Evolutionary conservation across 2,113 vertebrate species (phyloP).

Genomic region (Pelecanoides urinatrix): DNA sequence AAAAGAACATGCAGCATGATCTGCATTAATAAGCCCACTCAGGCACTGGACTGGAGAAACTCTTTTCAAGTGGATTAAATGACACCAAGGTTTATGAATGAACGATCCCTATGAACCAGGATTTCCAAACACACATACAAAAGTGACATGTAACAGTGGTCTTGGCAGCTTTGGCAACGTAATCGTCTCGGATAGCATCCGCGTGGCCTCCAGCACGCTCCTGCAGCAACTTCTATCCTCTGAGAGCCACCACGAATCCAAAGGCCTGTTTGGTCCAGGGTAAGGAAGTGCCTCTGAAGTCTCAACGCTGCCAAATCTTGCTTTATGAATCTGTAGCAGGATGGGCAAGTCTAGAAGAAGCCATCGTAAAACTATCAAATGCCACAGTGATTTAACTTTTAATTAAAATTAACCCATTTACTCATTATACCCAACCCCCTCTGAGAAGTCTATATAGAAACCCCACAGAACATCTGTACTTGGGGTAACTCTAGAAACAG

Average conservation of each 20-base stretch:
- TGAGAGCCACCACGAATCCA: slow-evolving; percentile 7
- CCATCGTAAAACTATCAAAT: slow-evolving; percentile 44
- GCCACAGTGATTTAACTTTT: slow-evolving; percentile 47
- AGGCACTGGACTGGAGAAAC: slow-evolving; percentile 24
- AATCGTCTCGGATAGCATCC: not conserved
- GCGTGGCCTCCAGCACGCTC: not conserved
- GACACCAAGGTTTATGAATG: not conserved
- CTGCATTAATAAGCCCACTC: slow-evolving; percentile 39
- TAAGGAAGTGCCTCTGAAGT: not conserved
- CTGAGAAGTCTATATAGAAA: slow-evolving; percentile 36
- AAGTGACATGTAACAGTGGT: not conserved
- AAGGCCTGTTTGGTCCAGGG: slow-evolving; percentile 67
- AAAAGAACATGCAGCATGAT: slow-evolving; percentile 62
- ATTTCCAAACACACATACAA: not conserved
- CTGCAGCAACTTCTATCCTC: not conserved
- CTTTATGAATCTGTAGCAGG: not conserved
- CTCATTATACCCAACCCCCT: slow-evolving; percentile 33
- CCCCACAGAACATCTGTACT: not conserved
- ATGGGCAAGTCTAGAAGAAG: slow-evolving; percentile 49
- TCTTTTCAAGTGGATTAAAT: slow-evolving; percentile 4
- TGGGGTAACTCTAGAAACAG: slow-evolving; percentile 43
- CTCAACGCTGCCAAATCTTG: slow-evolving; percentile 17
- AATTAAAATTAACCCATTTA: slow-evolving; percentile 13
- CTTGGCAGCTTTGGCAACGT: slow-evolving; percentile 19
- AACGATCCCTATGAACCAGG: not conserved